Conservation (phyloP, 1,140 invertebrate genomes). For the Aphis craccivora region DNA sequence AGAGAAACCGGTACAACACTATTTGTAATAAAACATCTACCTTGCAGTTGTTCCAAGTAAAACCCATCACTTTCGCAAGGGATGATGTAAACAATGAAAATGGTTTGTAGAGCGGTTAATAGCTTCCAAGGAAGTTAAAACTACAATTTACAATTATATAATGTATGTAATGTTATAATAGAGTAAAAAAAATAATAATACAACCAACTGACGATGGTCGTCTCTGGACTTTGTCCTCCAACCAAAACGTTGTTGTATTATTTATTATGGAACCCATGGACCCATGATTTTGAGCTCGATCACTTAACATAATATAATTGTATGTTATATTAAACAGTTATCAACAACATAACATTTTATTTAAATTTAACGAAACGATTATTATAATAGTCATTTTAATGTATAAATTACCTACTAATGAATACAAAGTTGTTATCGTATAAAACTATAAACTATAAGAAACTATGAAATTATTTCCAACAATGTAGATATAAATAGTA, state of each 20-base stretch:
- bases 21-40: background rate
- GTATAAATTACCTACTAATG: background rate
- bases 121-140: background rate
- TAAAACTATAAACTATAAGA: background rate
- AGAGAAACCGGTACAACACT: background rate
- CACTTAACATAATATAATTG: background rate
- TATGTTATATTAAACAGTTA: background rate
- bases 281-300: background rate
- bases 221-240: background rate
- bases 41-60: background rate
- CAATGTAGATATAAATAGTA: background rate
- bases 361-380: background rate
- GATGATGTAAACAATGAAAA: constrained; percentile 3
- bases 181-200: background rate
- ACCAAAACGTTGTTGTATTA: background rate
- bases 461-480: background rate
- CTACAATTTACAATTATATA: background rate
- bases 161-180: background rate
- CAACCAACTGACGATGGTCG: background rate
- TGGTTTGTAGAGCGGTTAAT: background rate
- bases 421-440: background rate
- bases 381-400: background rate
- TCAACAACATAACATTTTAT: background rate
- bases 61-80: background rate
- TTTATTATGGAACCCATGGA: background rate